phyloP scores from a whole-genome alignment of 1,140 invertebrate genomes.

The Drosophila yakuba region DNA sequence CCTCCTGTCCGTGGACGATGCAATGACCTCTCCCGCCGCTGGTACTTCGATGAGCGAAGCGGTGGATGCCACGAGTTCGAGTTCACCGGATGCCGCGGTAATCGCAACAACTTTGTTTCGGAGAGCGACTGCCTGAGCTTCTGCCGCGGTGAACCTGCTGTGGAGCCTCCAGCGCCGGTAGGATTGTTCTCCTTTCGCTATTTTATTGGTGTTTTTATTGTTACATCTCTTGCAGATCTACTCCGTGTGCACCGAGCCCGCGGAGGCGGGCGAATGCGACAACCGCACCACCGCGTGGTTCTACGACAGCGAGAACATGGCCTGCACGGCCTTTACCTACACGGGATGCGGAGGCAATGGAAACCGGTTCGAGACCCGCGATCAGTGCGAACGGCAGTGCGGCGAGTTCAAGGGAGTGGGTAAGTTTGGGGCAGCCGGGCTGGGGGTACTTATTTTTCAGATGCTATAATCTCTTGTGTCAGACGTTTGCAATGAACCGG shows the following conservation, averaged over 20 bases:
- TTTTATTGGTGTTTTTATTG: background rate
- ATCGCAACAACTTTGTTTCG: constrained; percentile 93
- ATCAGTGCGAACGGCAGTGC: constrained; percentile 93
- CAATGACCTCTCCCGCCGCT: constrained; percentile 87
- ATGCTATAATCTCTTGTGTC: constrained; percentile 56
- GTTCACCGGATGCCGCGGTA: constrained; percentile 90
- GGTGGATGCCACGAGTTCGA: constrained; percentile 89
- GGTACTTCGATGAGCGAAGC: constrained; percentile 89
- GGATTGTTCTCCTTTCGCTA: background rate
- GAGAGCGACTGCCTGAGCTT: constrained; percentile 93
- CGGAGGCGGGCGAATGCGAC: constrained; percentile 90
- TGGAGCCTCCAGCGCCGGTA: constrained; percentile 54
- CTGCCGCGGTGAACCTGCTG: constrained; percentile 86
- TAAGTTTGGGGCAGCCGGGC: constrained; percentile 83
- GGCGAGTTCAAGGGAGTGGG: constrained; percentile 90
- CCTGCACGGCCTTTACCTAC: constrained; percentile 91
- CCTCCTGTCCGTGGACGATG: constrained; percentile 88
- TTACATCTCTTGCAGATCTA: constrained; percentile 38
- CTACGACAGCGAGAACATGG: constrained; percentile 87
- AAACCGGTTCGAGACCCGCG: constrained; percentile 92
- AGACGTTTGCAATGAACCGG: constrained; percentile 88
- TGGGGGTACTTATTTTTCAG: constrained; percentile 3
- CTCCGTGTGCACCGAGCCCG: constrained; percentile 86
- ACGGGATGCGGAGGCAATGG: constrained; percentile 93
- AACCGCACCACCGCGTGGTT: constrained; percentile 89